Percentiles rank a stretch among this genome's conserved stretches.
Conservation (phyloP, 2,797 vertebrate species). For the Notoglanidium macrostoma region DNA sequence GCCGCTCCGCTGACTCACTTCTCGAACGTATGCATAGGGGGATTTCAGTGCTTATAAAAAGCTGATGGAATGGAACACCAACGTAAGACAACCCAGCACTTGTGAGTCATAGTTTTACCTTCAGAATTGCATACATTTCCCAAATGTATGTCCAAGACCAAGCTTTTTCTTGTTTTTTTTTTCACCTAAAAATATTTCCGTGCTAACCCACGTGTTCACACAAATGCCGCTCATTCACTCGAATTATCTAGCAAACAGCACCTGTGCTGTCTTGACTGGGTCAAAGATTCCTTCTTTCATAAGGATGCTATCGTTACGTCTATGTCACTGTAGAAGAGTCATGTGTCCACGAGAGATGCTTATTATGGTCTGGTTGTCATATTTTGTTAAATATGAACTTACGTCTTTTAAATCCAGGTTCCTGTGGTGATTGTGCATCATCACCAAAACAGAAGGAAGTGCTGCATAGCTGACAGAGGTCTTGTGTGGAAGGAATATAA, state of each 20-base stretch:
- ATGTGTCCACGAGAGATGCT: not conserved
- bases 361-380: not conserved
- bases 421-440: not conserved
- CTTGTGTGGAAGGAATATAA: not conserved
- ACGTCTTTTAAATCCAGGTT: not conserved
- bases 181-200: not conserved
- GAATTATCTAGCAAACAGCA: not conserved
- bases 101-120: not conserved
- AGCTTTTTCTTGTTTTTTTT: not conserved
- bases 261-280: not conserved
- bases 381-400: not conserved
- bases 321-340: not conserved
- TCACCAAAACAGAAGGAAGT: not conserved
- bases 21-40: not conserved
- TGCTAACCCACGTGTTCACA: too few species aligned
- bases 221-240: not conserved
- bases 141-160: not conserved
- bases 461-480: not conserved
- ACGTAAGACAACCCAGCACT: not conserved
- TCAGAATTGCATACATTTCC: not conserved
- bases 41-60: not conserved
- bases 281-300: not conserved
- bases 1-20: not conserved
- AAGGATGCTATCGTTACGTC: not conserved
- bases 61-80: not conserved